phyloP scores from a whole-genome alignment of 2,113 vertebrate genomes.

The Corythornis madagascariensis region DNA sequence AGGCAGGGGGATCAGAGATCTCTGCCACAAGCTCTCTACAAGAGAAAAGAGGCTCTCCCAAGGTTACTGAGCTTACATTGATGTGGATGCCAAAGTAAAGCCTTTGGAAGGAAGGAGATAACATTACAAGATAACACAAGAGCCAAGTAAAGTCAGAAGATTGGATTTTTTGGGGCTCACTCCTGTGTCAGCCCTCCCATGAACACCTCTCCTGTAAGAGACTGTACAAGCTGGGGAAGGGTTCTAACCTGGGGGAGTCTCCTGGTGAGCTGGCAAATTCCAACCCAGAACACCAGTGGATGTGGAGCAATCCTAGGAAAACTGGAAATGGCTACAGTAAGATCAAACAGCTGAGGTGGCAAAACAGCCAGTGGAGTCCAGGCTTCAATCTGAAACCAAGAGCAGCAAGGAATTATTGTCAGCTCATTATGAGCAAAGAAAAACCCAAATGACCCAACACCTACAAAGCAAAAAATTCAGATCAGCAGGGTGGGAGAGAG shows the following conservation, averaged over 20 bases:
- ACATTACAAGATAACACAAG: neutral
- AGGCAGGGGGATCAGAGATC: neutral
- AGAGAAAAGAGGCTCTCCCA: neutral
- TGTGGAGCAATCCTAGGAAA: neutral
- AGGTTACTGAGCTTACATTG: neutral
- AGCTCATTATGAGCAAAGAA: neutral
- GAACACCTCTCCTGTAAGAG: neutral
- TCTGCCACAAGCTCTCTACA: neutral
- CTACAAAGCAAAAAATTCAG: neutral
- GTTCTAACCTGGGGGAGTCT: neutral
- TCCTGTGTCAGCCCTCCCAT: neutral
- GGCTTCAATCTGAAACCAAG: neutral
- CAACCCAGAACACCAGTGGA: neutral
- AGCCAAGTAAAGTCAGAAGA: neutral
- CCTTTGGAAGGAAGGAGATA: neutral
- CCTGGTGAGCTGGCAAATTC: neutral
- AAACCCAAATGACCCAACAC: neutral
- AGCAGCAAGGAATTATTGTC: neutral
- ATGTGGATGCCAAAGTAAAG: neutral
- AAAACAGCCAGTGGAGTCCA: neutral
- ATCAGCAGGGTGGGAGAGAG: neutral
- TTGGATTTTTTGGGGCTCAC: neutral
- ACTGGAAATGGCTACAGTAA: neutral
- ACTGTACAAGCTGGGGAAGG: neutral
- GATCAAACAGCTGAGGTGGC: neutral